phyloP scores from a whole-genome alignment of 2,113 vertebrate genomes.

The Talpa occidentalis region DNA sequence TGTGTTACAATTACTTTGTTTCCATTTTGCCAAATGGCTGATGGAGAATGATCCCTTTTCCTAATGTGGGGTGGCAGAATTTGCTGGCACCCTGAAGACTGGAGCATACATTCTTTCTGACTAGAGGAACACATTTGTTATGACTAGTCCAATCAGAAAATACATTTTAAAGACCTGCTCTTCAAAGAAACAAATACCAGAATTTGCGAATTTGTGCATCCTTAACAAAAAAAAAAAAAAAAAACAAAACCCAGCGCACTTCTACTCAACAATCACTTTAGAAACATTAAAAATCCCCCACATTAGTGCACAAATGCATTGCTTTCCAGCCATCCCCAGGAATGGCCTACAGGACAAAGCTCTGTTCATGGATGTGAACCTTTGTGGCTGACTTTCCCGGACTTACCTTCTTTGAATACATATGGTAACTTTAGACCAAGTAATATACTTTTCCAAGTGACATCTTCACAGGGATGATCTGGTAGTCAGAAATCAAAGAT shows the following conservation, averaged over 20 bases:
- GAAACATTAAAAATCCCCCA: neutral
- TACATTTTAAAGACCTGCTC: conserved; percentile 56
- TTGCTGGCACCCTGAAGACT: conserved; percentile 73
- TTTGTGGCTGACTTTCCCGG: neutral
- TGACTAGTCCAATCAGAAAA: conserved; percentile 80
- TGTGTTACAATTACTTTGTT: conserved; percentile 85
- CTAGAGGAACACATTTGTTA: conserved; percentile 77
- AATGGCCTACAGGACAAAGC: neutral
- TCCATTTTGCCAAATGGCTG: conserved; percentile 83
- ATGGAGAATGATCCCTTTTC: conserved; percentile 82
- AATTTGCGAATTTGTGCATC: neutral
- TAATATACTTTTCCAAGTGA: neutral
- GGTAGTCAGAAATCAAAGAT: neutral
- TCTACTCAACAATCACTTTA: neutral
- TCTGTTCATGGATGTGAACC: neutral
- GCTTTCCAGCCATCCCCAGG: neutral
- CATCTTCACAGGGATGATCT: neutral
- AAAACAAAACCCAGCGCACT: neutral
- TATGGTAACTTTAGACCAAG: neutral
- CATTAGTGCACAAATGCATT: neutral
- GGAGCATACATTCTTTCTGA: conserved; percentile 76
- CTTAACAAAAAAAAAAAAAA: neutral
- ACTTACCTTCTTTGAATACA: neutral
- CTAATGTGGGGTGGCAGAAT: conserved; percentile 77
- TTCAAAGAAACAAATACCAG: conserved; percentile 38